Evolutionary conservation across 2,888 invertebrate genomes (phyloP), one percentile per base, ranked within the genome.

Genomic region (Lochmaea capreae): DNA sequence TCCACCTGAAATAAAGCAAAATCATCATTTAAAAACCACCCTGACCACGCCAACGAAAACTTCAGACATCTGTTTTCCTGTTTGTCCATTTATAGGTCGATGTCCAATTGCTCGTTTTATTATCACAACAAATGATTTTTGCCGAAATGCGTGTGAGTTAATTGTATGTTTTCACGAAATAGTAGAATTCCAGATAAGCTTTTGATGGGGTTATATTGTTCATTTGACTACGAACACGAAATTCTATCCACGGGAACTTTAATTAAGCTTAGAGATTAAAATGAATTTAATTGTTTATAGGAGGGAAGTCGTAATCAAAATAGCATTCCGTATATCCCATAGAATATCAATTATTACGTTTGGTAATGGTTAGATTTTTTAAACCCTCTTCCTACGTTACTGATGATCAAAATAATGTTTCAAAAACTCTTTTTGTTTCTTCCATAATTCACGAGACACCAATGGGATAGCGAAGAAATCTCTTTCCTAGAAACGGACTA

Each of bases 1-100:
- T 96, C 96, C 78, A 95, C 95, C 96, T 96, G 89, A 81, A 89
- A 87, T 67, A 54, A 69, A 65, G 59, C 42, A 52, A 46, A 26
- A 54, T 43, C 1, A 3, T 43, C 12, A 33, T 33, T 33, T 0
- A 33, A 33, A 33, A 3, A 3, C 3, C 4, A 22, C 22, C 22
- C 22, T 22, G 22, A 22, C 22, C 22, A 22, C 26, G 5, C 26
- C 26, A 33, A 33, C 3, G 2, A 43, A 43, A 43, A 43, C 43
- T 11, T 4, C 11, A 43, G 8, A 4, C 43, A 43, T 43, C 11
- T n/a, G n/a, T n/a, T n/a, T n/a, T 33, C 42, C 16, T 16, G 33
- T 68, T 61, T 61, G 61, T 61, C 49, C 46, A 68, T 49, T 42
- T 42, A 42, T 10, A 42, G 3, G 8, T 11, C 42, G 3, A 42